phyloP scores from a whole-genome alignment of 2,113 vertebrate genomes.

The Bubo bubo region DNA sequence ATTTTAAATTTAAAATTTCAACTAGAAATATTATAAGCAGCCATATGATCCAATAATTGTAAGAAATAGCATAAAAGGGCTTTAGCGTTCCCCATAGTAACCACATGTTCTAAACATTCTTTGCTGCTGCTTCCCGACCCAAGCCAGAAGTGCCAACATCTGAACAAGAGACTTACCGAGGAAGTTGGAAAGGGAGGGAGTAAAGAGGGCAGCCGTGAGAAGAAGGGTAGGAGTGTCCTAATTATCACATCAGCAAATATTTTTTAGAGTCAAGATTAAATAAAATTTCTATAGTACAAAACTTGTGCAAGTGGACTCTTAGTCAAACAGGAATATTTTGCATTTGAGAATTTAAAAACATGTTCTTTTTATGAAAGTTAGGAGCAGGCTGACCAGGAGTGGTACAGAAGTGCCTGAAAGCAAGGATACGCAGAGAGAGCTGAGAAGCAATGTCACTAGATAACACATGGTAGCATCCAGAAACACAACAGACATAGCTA shows the following conservation, averaged over 20 bases:
- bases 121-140: background rate
- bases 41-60: background rate
- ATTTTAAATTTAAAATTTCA: background rate
- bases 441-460: background rate
- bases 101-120: background rate
- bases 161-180: background rate
- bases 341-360: background rate
- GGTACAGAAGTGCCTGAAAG: background rate
- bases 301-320: background rate
- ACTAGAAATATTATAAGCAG: background rate
- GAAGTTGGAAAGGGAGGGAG: background rate
- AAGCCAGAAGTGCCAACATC: background rate
- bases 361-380: background rate
- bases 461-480: background rate
- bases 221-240: background rate
- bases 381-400: fast-evolving
- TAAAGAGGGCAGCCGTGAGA: background rate
- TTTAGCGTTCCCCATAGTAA: background rate
- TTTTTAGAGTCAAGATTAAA: background rate
- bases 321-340: background rate
- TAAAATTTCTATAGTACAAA: background rate
- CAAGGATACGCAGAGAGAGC: background rate
- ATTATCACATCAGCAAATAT: background rate
- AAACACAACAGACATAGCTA: background rate
- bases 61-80: background rate